A percentile compares a stretch with the other conserved stretches of the same genome.
Evolutionary conservation across 2,113 vertebrate genomes (phyloP).

Genomic region (Pholis gunnellus): DNA sequence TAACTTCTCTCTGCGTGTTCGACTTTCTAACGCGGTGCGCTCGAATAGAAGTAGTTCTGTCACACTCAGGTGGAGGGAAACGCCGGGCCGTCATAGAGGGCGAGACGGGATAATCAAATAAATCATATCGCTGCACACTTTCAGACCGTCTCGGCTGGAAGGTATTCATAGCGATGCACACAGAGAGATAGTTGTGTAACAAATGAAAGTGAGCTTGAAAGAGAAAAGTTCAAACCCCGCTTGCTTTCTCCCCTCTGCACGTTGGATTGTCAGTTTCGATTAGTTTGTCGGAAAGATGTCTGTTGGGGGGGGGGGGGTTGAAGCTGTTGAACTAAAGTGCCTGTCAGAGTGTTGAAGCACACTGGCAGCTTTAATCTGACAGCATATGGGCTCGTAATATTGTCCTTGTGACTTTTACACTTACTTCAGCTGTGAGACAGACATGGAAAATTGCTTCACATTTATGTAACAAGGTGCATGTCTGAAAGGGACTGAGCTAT

Average conservation of each 20-base stretch:
- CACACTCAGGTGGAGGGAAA: background rate
- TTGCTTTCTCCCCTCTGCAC: conserved; percentile 5
- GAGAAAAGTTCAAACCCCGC: background rate
- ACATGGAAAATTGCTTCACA: background rate
- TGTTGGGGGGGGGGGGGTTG: background rate
- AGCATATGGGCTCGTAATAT: background rate
- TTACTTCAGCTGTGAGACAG: background rate
- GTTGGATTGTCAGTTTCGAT: background rate
- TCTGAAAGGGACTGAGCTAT: conserved; percentile 34
- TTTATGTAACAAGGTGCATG: conserved; percentile 10
- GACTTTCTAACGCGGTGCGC: background rate
- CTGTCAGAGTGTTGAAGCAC: background rate
- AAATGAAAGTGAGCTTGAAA: background rate
- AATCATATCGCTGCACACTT: background rate
- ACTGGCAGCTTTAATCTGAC: background rate
- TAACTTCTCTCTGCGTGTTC: background rate
- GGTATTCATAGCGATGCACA: background rate
- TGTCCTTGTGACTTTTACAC: background rate
- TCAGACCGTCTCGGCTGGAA: background rate
- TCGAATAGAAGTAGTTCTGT: background rate
- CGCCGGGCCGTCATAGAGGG: background rate
- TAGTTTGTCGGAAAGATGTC: background rate
- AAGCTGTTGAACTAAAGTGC: background rate
- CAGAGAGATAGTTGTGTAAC: background rate
- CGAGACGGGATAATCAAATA: background rate